These are phyloP conservation scores for Diaphora mendica DNA, from an alignment of 2,888 invertebrate species.

Conservation along the genomic window DNA sequence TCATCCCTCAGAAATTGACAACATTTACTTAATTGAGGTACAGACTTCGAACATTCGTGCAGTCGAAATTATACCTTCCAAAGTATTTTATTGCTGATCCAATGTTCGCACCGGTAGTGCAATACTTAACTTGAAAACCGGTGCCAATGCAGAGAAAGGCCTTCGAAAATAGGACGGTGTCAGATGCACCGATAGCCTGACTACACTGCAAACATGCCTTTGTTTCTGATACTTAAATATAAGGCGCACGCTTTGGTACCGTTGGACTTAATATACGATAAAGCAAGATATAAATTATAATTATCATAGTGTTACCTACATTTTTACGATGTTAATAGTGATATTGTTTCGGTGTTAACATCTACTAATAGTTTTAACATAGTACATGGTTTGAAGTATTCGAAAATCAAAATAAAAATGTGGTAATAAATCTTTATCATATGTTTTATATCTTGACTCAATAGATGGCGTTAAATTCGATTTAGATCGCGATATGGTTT, in stretches of 20 bases:
- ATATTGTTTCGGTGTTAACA: neutral
- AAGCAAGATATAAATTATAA: neutral
- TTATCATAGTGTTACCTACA: neutral
- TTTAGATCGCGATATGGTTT: neutral
- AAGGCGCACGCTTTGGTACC: conserved; percentile 2
- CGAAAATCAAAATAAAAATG: neutral
- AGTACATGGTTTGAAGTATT: neutral
- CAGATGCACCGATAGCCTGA: conserved; percentile 59
- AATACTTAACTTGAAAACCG: conserved; percentile 29
- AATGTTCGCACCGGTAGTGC: conserved; percentile 8
- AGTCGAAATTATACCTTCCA: neutral
- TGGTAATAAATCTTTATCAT: neutral
- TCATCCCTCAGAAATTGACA: too few relatives aligned
- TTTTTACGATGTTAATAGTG: neutral
- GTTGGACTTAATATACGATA: neutral
- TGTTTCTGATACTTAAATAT: conserved; percentile 47
- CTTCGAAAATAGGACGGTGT: conserved; percentile 50
- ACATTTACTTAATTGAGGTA: neutral
- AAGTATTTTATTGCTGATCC: conserved; percentile 12
- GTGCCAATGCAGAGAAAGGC: conserved; percentile 55
- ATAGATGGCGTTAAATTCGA: neutral
- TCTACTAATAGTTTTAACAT: neutral
- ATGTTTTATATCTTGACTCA: neutral
- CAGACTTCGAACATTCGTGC: neutral
- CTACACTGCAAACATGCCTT: conserved; percentile 47